These are phyloP conservation scores for Eudyptes chrysolophus DNA, from an alignment of 2,113 vertebrate genomes.

Conservation along the genomic window DNA sequence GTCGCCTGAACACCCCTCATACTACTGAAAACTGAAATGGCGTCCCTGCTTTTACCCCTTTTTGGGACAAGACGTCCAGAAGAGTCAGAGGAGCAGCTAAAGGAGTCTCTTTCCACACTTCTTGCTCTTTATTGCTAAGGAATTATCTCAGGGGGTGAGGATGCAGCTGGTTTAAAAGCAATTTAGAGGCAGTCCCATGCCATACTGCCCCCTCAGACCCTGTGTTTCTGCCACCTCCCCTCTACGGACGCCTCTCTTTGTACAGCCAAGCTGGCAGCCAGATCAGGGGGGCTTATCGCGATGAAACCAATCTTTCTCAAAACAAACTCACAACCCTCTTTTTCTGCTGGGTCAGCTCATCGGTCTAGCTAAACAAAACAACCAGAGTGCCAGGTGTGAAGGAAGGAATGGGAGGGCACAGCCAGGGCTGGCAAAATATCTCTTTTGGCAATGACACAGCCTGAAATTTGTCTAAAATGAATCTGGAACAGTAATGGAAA, in stretches of 20 bases:
- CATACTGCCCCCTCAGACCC: accelerated
- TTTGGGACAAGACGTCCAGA: not conserved
- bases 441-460: not conserved
- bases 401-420: not conserved
- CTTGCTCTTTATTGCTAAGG: not conserved
- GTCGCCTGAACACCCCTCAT: not conserved
- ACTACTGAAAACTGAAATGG: not conserved
- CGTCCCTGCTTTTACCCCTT: not conserved
- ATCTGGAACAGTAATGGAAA: not conserved
- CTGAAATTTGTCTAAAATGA: not conserved
- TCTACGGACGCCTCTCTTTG: not conserved
- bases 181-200: not conserved
- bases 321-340: not conserved
- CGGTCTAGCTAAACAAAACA: not conserved
- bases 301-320: not conserved
- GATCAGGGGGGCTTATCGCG: not conserved
- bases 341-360: not conserved
- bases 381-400: not conserved
- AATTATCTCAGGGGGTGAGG: not conserved
- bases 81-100: not conserved
- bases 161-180: not conserved
- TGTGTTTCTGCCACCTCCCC: not conserved
- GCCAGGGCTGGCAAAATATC: not conserved
- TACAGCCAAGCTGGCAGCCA: not conserved
- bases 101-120: not conserved